Evolutionary conservation across 2,888 invertebrate species (phyloP).

Genomic region (Pterostichus madidus): DNA sequence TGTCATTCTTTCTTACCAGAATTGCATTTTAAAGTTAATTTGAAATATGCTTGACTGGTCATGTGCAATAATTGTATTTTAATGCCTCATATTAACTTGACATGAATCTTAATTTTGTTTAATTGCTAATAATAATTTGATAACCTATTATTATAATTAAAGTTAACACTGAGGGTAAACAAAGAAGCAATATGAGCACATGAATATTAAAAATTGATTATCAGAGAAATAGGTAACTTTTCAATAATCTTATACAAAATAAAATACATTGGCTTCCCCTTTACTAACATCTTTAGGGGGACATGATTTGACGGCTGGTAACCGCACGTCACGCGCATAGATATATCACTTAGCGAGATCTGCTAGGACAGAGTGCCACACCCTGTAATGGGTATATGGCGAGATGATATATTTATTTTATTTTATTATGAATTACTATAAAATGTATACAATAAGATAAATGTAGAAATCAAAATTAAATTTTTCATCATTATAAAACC

Average conservation of each 20-base stretch:
- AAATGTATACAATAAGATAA: not conserved
- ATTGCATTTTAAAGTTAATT: slow-evolving; percentile 45
- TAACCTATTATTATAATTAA: slow-evolving; percentile 44
- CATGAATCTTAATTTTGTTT: slow-evolving; percentile 41
- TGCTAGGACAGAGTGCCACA: no score
- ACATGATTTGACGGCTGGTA: no score
- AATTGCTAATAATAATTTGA: slow-evolving; percentile 17
- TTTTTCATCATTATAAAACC: not conserved
- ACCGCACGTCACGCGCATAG: no score
- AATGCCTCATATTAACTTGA: slow-evolving; percentile 39
- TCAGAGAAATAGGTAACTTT: not conserved
- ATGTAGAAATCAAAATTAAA: not conserved
- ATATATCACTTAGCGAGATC: no score
- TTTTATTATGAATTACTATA: not conserved
- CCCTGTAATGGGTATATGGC: no score
- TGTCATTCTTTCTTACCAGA: not conserved
- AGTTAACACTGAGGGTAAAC: slow-evolving; percentile 1
- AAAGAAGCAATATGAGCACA: not conserved
- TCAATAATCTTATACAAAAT: not conserved
- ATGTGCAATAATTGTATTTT: slow-evolving; percentile 48
- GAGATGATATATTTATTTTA: no score
- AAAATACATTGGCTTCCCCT: no score
- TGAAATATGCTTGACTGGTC: slow-evolving; percentile 46
- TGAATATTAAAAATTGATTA: slow-evolving; percentile 24
- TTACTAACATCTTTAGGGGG: no score